Base-by-base conservation (phyloP, 2,888 invertebrate species). In the Antheraea yamamai region DNA sequence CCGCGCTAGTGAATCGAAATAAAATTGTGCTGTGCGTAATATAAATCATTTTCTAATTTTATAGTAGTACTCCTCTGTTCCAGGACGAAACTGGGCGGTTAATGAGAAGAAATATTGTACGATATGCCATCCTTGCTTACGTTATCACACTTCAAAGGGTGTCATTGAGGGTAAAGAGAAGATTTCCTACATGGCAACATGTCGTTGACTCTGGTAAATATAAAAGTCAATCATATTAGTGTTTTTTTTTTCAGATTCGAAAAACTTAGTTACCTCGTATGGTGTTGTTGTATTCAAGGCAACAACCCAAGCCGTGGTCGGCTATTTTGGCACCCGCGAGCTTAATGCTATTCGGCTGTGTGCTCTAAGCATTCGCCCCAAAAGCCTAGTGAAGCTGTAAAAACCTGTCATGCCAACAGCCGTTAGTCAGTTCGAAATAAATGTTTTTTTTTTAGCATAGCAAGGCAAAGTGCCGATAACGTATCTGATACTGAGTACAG, bases 151-250 rank as follows among this genome's bases (percentile, higher is more conserved):
- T 98, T 76, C 98, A 98, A 90, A 96, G 98, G 88, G 98, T 98
- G 75, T 98, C 98, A 74, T 95, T 98, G 81, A 96, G 98, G 77
- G 98, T 98, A 58, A 98, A 98, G 89, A 96, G 98, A 86, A 95
- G 98, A 77, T 98, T 98, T 91, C 98, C 98, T 26, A 97, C 97
- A 20, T 97, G 98, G 95, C 98, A 98, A 88, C 98, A 98, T 90
- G 97, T 98, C 82, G 98, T 98, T 55, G 98, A 98, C 93, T 97
- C 98, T 80, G 98, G 97, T 97, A 90, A 96, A 81, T 79, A 72
- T 51, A 23, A 23, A 16, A n/a, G 7, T 7, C 6, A 20, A 72
- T 74, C 35, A 4, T 39, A 39, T 39, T 39, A 39, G 4, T 30
- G 30, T 39, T 39, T 39, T 39, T 39, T 39, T 39, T 39, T 39